Evolutionary conservation across 2,113 vertebrate species (phyloP).

Genomic region (Eurystomus gularis): DNA sequence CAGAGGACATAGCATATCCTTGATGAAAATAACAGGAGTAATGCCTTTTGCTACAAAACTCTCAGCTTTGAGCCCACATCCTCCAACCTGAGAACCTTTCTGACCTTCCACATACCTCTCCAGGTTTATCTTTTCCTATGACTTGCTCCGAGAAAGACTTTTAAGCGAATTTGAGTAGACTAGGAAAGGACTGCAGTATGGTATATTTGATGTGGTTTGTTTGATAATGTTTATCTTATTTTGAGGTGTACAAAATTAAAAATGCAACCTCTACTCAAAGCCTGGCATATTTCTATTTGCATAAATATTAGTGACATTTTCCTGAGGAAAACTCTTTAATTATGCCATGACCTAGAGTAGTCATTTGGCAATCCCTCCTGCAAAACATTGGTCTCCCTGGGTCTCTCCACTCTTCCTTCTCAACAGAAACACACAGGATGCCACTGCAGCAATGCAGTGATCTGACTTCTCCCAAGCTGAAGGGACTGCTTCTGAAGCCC

Average conservation of each 20-base stretch:
- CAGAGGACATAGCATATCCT: neutral
- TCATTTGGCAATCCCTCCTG: neutral
- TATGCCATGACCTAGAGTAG: neutral
- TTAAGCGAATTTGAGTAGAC: neutral
- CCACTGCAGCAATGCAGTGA: neutral
- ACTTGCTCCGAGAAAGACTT: neutral
- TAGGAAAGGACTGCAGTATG: neutral
- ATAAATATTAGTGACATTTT: neutral
- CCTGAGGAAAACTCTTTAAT: neutral
- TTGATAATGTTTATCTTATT: neutral
- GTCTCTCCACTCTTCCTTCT: neutral
- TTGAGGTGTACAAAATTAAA: neutral
- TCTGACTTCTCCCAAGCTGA: neutral
- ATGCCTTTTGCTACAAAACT: neutral
- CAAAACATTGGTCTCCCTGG: neutral
- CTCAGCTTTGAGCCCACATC: neutral
- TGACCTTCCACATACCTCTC: neutral
- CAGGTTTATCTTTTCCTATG: neutral
- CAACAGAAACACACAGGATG: neutral
- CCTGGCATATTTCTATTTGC: neutral
- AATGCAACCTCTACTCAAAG: neutral
- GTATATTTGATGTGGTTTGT: neutral
- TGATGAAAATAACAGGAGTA: neutral
- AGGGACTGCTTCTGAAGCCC: neutral
- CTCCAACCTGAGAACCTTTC: neutral